phyloP scores from a whole-genome alignment of 1,140 invertebrate genomes.

The Dolichoris vasculosae region DNA sequence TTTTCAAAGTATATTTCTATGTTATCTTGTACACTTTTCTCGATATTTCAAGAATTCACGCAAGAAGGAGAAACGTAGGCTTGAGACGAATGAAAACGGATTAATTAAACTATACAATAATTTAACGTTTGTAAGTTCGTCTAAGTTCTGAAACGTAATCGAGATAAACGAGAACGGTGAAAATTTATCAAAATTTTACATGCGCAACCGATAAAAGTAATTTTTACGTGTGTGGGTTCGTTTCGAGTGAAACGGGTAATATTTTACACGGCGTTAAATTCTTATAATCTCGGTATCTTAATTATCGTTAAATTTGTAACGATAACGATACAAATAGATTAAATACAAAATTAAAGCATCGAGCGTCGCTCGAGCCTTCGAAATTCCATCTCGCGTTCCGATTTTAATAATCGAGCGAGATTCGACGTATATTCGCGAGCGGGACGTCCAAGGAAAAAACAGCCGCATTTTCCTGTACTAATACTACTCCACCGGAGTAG shows the following conservation, averaged over 20 bases:
- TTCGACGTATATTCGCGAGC: background rate
- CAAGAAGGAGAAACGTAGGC: background rate
- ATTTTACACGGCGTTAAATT: background rate
- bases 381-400: too few species aligned
- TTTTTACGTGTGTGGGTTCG: background rate
- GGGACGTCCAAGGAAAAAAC: background rate
- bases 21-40: slow-evolving; percentile 2
- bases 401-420: background rate
- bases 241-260: background rate
- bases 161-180: background rate
- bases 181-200: background rate
- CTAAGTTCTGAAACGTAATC: background rate
- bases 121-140: background rate
- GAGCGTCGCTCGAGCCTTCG: too few species aligned
- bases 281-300: slow-evolving; percentile 24
- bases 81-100: background rate
- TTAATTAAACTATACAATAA: background rate
- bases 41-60: background rate
- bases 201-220: background rate
- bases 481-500: too few species aligned
- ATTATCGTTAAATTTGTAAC: slow-evolving; percentile 25
- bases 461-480: too few species aligned
- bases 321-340: slow-evolving; percentile 2
- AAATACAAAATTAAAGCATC: background rate
- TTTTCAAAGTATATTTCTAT: background rate